Evolutionary conservation across 2,888 invertebrate species (phyloP).

Genomic region (Pemphredon lugubris): DNA sequence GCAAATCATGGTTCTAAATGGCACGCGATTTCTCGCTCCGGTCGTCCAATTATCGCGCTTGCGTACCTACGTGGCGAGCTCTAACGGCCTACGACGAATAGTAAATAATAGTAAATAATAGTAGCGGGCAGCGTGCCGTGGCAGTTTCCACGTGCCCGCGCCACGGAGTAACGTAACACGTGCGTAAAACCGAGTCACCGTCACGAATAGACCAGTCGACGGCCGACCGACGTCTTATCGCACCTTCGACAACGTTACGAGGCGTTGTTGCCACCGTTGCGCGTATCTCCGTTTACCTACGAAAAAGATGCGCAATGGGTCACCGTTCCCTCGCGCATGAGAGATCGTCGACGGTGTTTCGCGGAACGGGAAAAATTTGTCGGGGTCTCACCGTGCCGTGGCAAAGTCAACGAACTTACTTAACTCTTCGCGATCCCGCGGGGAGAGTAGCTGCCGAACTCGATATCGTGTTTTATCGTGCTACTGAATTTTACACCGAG

Average conservation of each 20-base stretch:
- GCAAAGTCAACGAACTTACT: too few species aligned
- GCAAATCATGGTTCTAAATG: conserved; percentile 46
- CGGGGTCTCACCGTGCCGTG: too few species aligned
- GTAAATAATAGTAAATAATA: conserved; percentile 67
- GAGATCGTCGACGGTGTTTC: too few species aligned
- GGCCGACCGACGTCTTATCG: conserved; percentile 23
- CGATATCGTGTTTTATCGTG: too few species aligned
- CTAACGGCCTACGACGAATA: conserved; percentile 55
- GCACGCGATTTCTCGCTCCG: conserved; percentile 42
- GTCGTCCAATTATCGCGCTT: conserved; percentile 58
- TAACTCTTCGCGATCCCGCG: too few species aligned
- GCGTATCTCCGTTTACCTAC: neutral
- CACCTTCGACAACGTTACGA: conserved; percentile 3
- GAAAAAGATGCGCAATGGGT: conserved; percentile 35
- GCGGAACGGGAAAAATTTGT: too few species aligned
- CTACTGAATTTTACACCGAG: too few species aligned
- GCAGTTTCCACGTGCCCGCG: conserved; percentile 53
- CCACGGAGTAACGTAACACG: conserved; percentile 27
- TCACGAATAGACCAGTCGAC: neutral
- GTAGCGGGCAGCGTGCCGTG: conserved; percentile 24
- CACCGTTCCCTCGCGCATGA: too few species aligned
- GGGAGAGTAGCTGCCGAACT: too few species aligned
- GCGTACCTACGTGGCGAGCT: conserved; percentile 15
- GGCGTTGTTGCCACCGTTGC: conserved; percentile 6
- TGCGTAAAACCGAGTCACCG: conserved; percentile 7